A percentile compares a stretch with the other conserved stretches of the same genome.
phyloP scores from a whole-genome alignment of 2,113 vertebrate species.

The Canis aureus region DNA sequence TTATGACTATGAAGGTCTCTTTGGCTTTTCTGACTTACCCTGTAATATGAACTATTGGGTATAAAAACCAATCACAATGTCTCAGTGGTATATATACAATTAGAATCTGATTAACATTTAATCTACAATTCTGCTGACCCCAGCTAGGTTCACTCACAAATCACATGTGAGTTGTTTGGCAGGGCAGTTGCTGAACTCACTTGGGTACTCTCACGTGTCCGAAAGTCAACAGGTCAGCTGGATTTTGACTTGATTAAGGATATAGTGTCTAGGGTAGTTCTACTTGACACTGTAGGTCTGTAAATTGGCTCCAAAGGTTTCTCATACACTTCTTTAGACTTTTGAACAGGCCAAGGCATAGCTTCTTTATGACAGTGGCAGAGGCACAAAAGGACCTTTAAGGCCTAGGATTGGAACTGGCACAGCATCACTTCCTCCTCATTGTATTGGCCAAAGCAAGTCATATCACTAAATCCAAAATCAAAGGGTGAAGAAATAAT shows the following conservation, averaged over 20 bases:
- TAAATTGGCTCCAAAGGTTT: not conserved
- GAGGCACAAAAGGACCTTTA: not conserved
- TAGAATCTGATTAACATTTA: slow-evolving; percentile 12
- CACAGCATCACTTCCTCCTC: not conserved
- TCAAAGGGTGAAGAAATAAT: not conserved
- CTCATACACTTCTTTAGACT: not conserved
- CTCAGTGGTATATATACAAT: not conserved
- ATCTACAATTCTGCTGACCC: not conserved
- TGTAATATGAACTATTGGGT: not conserved
- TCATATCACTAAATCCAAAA: not conserved
- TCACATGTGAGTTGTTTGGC: not conserved
- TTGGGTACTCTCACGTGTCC: not conserved
- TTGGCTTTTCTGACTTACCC: not conserved
- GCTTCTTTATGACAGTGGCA: not conserved
- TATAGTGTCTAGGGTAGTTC: not conserved
- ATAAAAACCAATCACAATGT: slow-evolving; percentile 5
- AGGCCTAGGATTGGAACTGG: not conserved
- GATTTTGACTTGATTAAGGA: not conserved
- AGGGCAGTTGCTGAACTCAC: not conserved
- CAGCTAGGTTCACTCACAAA: not conserved
- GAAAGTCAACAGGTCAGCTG: not conserved
- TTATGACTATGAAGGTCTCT: not conserved
- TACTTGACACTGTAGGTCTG: not conserved
- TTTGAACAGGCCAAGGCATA: not conserved
- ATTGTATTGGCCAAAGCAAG: not conserved